A percentile compares a stretch with the other conserved stretches of the same genome.
Evolutionary conservation across 2,888 invertebrate species (phyloP).

Genomic region (Stenurella melanura): DNA sequence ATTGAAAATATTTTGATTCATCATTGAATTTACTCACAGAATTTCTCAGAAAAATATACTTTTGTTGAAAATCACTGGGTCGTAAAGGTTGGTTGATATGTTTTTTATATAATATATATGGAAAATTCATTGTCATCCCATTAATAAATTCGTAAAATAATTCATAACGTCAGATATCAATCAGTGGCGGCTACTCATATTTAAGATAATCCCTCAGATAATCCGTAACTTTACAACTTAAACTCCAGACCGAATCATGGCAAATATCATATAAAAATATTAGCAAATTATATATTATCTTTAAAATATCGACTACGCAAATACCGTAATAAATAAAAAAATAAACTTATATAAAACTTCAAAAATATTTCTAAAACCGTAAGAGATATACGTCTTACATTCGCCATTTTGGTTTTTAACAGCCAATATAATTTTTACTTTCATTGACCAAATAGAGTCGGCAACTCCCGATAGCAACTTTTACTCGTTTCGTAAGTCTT

Average conservation of each 20-base stretch:
- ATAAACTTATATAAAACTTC: too few relatives aligned
- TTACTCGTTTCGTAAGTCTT: too few relatives aligned
- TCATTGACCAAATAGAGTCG: too few relatives aligned
- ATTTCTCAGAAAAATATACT: not conserved
- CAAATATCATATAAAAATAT: too few relatives aligned
- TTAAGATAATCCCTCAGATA: not conserved
- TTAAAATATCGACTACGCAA: too few relatives aligned
- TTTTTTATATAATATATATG: not conserved
- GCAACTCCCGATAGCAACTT: too few relatives aligned
- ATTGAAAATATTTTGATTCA: not conserved
- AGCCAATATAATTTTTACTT: too few relatives aligned
- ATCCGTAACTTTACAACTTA: not conserved
- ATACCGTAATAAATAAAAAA: too few relatives aligned
- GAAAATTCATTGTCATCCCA: not conserved
- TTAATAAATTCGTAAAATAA: not conserved
- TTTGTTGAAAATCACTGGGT: slow-evolving; percentile 7
- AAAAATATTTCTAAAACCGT: too few relatives aligned
- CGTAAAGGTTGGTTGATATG: not conserved
- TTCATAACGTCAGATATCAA: not conserved
- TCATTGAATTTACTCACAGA: not conserved
- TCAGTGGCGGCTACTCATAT: not conserved
- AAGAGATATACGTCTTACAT: too few relatives aligned
- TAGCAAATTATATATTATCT: too few relatives aligned
- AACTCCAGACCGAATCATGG: not conserved
- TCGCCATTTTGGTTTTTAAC: too few relatives aligned